A percentile compares a stretch with the other conserved stretches of the same genome.
These are phyloP conservation scores for Hermodice carunculata DNA, from an alignment of 2,888 invertebrate species.

Conservation along the genomic window DNA sequence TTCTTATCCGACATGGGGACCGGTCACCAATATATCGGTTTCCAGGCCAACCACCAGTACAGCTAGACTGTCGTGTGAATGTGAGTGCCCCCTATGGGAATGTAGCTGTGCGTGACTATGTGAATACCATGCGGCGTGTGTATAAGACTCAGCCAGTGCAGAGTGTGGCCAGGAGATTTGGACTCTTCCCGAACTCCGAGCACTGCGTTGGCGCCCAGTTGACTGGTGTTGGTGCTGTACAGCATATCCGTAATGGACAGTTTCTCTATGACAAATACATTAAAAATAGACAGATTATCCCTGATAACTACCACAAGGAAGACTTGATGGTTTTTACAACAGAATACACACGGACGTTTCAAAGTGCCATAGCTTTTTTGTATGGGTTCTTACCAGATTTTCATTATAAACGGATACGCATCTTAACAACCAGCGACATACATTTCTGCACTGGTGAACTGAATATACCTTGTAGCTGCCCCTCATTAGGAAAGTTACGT, in stretches of 20 bases:
- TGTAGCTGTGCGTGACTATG: neutral
- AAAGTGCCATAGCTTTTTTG: constrained; percentile 86
- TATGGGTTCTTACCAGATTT: constrained; percentile 80
- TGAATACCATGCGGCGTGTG: constrained; percentile 3
- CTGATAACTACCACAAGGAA: constrained; percentile 46
- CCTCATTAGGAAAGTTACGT: constrained; percentile 1
- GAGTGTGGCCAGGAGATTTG: constrained; percentile 13
- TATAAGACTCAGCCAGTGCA: neutral
- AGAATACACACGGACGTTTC: constrained; percentile 89
- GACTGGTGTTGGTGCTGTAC: constrained; percentile 84
- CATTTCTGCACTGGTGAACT: constrained; percentile 14
- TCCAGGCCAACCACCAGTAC: constrained; percentile 2
- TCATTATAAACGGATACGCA: constrained; percentile 56
- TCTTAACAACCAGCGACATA: neutral
- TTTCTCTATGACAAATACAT: constrained; percentile 72
- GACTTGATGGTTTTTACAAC: constrained; percentile 80
- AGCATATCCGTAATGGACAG: constrained; percentile 84
- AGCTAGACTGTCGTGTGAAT: constrained; percentile 6
- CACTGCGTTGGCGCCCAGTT: constrained; percentile 85
- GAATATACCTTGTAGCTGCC: constrained; percentile 10
- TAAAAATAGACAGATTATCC: constrained; percentile 55
- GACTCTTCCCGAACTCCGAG: constrained; percentile 48
- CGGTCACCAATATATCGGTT: constrained; percentile 16
- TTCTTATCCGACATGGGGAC: constrained; percentile 18
- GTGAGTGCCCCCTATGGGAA: neutral